A percentile compares a stretch with the other conserved stretches of the same genome.
These are phyloP conservation scores for Musca domestica DNA, from an alignment of 1,140 invertebrate species.

Conservation along the genomic window DNA sequence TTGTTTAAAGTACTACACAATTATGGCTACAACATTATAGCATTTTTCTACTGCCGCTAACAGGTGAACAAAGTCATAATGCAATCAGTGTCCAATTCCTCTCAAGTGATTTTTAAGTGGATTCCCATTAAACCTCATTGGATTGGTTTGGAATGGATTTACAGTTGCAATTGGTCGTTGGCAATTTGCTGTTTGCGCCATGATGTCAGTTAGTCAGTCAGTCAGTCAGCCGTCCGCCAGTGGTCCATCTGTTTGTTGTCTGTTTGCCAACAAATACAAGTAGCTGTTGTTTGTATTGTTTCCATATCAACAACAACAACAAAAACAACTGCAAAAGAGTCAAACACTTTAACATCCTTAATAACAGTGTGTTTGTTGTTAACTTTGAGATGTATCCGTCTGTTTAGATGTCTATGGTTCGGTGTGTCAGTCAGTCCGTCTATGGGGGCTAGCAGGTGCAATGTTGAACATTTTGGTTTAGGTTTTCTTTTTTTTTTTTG, in stretches of 20 bases:
- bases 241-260: background rate
- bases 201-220: too few species aligned
- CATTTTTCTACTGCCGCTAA: background rate
- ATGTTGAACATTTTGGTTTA: background rate
- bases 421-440: background rate
- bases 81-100: background rate
- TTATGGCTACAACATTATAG: background rate
- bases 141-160: too few species aligned
- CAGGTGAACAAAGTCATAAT: slow-evolving; percentile 10
- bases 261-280: background rate
- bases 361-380: background rate
- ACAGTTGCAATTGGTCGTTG: too few species aligned
- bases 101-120: too few species aligned
- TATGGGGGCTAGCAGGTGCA: slow-evolving; percentile 9
- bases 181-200: too few species aligned
- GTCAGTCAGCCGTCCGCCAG: too few species aligned
- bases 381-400: background rate
- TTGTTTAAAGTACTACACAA: too few species aligned
- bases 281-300: background rate
- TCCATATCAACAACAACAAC: background rate
- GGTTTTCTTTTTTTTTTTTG: background rate
- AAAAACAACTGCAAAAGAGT: background rate
- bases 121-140: too few species aligned
- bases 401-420: background rate
- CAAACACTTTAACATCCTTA: slow-evolving; percentile 15